Evolutionary conservation across 2,113 vertebrate species (phyloP).

Genomic region (Sceloporus undulatus): DNA sequence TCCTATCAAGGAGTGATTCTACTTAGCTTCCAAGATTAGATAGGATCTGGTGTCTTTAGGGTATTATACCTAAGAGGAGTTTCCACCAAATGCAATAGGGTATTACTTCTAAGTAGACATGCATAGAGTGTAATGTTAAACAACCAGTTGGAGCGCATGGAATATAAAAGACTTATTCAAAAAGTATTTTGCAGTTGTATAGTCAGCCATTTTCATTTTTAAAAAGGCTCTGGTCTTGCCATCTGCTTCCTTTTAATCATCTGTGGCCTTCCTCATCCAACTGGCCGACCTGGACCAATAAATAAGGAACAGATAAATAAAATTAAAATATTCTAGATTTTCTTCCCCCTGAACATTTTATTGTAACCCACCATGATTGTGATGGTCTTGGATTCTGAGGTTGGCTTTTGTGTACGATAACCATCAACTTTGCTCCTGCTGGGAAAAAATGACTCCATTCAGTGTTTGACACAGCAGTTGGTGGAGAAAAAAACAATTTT

Average conservation of each 20-base stretch:
- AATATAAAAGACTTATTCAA: no score
- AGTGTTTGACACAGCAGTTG: not conserved
- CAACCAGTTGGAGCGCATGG: not conserved
- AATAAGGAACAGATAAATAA: not conserved
- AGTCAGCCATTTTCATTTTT: not conserved
- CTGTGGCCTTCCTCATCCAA: not conserved
- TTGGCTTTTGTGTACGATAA: conserved; percentile 30
- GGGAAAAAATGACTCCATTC: conserved; percentile 7
- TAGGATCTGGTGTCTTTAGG: no score
- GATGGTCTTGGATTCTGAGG: conserved; percentile 3
- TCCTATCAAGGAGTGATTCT: no score
- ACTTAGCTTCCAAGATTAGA: no score
- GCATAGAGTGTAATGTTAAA: not conserved
- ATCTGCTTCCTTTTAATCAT: conserved; percentile 16
- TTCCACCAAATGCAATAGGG: not conserved
- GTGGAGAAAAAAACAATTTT: conserved; percentile 20
- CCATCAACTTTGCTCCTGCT: conserved; percentile 18
- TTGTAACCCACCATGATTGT: conserved; percentile 11
- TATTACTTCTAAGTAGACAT: not conserved
- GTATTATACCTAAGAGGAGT: no score
- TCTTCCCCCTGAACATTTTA: conserved; percentile 32
- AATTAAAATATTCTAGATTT: no score
- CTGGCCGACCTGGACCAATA: not conserved
- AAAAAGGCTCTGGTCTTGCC: not conserved
- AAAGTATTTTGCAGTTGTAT: not conserved